Evolutionary conservation across 2,797 vertebrate genomes (phyloP).

Genomic region (Epinephelus malabaricus): DNA sequence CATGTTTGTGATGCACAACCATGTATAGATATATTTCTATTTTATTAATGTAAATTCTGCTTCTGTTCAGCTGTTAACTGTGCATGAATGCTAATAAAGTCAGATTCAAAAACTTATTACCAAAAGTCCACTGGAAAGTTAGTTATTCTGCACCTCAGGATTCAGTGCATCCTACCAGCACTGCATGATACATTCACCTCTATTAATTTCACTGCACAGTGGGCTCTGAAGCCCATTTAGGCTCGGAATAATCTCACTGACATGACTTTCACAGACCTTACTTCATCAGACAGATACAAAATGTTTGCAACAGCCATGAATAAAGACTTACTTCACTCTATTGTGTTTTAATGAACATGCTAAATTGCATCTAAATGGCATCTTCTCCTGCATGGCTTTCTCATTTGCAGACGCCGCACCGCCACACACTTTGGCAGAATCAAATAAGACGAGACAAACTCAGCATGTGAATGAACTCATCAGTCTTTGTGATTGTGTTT

Average conservation of each 20-base stretch:
- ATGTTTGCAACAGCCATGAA: not conserved
- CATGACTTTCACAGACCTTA: not conserved
- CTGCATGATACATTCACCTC: conserved; percentile 22
- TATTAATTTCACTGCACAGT: conserved; percentile 45
- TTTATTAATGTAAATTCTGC: too few species aligned
- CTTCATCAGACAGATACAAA: not conserved
- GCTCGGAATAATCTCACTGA: conserved; percentile 13
- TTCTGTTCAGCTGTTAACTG: too few species aligned
- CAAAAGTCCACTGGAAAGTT: not conserved
- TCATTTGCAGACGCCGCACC: conserved; percentile 12
- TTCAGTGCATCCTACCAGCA: not conserved
- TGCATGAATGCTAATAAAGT: too few species aligned
- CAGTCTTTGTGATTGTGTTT: conserved; percentile 42
- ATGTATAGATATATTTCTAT: too few species aligned
- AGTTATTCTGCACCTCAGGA: conserved; percentile 11
- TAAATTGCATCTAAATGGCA: conserved; percentile 39
- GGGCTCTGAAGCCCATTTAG: not conserved
- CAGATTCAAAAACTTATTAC: not conserved
- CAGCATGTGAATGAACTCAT: conserved; percentile 34
- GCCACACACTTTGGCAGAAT: not conserved
- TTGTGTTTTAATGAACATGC: conserved; percentile 20
- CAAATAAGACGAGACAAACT: conserved; percentile 18
- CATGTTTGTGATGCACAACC: too few species aligned
- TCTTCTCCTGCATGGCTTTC: conserved; percentile 1
- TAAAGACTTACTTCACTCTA: not conserved